Evolutionary conservation across 2,113 vertebrate genomes (phyloP).

Genomic region (Nestor notabilis): DNA sequence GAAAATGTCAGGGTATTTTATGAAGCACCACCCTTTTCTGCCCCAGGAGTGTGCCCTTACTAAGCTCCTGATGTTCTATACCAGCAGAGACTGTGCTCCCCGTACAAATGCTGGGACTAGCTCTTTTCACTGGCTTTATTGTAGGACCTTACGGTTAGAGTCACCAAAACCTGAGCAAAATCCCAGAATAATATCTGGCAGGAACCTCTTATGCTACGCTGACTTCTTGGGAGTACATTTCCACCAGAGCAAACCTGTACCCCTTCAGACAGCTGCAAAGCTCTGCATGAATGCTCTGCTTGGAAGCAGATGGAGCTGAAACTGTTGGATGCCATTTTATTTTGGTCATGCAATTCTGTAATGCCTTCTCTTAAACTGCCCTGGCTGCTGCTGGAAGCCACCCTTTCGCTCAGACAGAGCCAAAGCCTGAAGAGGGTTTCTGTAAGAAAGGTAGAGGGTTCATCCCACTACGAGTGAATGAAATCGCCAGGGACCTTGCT

Average conservation of each 20-base stretch:
- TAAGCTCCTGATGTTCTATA: background rate
- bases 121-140: background rate
- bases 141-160: background rate
- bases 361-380: fast-evolving
- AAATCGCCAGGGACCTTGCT: background rate
- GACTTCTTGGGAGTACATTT: background rate
- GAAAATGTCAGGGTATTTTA: background rate
- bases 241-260: background rate
- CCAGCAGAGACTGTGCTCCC: background rate
- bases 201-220: background rate
- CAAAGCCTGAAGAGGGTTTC: background rate
- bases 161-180: background rate
- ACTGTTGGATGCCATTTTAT: fast-evolving
- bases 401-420: background rate
- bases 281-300: background rate
- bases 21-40: background rate
- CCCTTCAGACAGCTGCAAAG: background rate
- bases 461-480: background rate
- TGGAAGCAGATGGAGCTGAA: background rate
- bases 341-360: background rate
- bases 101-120: background rate
- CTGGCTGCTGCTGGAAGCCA: background rate
- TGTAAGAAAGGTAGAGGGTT: background rate
- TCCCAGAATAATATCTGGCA: background rate
- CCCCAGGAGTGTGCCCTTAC: background rate